Evolutionary conservation across 2,888 invertebrate species (phyloP).

Genomic region (Gymnoscelis rufifasciata): DNA sequence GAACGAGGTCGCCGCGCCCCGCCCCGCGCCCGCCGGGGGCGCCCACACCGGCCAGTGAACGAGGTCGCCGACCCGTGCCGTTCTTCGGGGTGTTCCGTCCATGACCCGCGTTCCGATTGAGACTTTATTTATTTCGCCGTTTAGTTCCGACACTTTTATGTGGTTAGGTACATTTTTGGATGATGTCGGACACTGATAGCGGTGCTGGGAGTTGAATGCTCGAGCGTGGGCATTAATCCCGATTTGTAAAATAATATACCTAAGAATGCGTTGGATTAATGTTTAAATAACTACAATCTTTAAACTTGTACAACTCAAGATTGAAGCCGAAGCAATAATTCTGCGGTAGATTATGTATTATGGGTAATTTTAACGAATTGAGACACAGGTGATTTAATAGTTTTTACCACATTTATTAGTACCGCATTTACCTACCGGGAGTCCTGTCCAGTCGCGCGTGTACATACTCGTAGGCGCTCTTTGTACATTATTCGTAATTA

Average conservation of each 20-base stretch:
- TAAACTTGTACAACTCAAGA: no score
- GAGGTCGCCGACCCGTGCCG: neutral
- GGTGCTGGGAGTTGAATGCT: no score
- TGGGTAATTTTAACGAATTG: constrained; percentile 64
- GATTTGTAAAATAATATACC: neutral
- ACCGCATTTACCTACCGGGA: constrained; percentile 12
- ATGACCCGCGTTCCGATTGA: constrained; percentile 30
- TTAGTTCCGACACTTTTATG: no score
- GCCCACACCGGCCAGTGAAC: no score
- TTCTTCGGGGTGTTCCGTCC: constrained; percentile 60
- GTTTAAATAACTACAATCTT: no score
- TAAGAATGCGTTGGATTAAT: no score
- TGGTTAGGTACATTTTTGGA: no score
- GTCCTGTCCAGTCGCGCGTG: neutral
- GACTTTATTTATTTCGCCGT: no score
- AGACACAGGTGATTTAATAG: constrained; percentile 55
- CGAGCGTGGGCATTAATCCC: neutral
- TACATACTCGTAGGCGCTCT: constrained; percentile 12
- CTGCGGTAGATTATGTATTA: constrained; percentile 20
- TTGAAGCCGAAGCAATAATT: no score
- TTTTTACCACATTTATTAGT: constrained; percentile 32
- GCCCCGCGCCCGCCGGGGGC: no score
- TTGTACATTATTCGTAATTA: constrained; percentile 38
- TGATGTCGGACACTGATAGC: no score
- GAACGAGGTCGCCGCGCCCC: no score